Evolutionary conservation across 2,888 invertebrate species (phyloP), one percentile per base, ranked within the genome.

Genomic region (Napeogenes sylphis): DNA sequence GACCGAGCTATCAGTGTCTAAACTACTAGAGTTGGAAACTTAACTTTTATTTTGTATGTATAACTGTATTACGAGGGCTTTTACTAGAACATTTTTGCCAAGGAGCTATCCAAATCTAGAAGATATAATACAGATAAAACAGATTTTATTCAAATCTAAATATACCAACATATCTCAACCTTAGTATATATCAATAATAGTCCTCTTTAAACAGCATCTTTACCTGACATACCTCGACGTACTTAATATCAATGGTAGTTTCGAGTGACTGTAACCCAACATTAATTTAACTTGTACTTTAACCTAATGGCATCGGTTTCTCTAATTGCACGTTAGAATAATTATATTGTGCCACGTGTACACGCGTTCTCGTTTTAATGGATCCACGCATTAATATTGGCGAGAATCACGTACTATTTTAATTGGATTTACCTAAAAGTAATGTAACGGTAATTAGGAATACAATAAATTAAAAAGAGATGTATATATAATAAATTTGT

Each of bases 241-340:
- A 80, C 82, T 79, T 88, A 87, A 90, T 83, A 88, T 88, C 88
- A 90, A 90, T 90, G 89, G 89, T 88, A 87, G 83, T 85, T 88
- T 85, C 85, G 81, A 89, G 85, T 87, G 87, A 87, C 85, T 87
- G 80, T 84, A 86, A 87, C 85, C 89, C 81, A 69, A 82, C 88
- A 88, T 89, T 89, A 90, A 90, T 90, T 87, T 79, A 82, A 87
- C 85, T 84, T 82, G 85, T 85, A 87, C 87, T 84, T 84, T 78
- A 80, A 75, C 77, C 75, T 90, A 89, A 90, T 90, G 86, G 89
- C 81, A 83, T 83, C 81, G 90, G 90, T 90, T 90, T 86, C 83
- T 77, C 88, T 89, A 90, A 90, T 90, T 90, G 88, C 84, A 77
- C 81, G 84, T 84, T 82, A 82, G 84, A 85, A 88, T 88, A 84